These are phyloP conservation scores for Perizoma flavofasciatum DNA, from an alignment of 2,888 invertebrate species.

Conservation along the genomic window DNA sequence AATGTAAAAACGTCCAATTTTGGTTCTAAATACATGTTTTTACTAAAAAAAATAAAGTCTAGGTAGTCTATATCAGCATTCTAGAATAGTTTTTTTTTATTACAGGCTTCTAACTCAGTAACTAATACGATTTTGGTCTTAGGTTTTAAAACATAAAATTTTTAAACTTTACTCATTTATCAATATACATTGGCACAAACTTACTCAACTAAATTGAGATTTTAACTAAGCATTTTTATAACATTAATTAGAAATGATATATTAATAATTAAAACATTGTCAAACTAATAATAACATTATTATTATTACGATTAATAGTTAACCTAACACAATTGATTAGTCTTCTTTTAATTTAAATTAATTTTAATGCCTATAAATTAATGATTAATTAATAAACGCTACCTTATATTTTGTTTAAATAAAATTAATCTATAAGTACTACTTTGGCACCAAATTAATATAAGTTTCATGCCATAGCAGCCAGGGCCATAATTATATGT, in stretches of 20 bases:
- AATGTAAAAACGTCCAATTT: no score
- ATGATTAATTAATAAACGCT: constrained; percentile 8
- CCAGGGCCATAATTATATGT: no score
- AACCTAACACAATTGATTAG: constrained; percentile 14
- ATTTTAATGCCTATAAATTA: constrained; percentile 18
- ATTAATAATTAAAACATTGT: constrained; percentile 17
- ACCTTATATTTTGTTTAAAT: constrained; percentile 3
- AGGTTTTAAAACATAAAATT: constrained; percentile 36
- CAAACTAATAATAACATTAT: constrained; percentile 15
- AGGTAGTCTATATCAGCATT: neutral
- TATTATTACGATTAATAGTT: constrained; percentile 18
- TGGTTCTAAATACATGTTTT: no score
- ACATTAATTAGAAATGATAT: constrained; percentile 29
- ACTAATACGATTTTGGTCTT: constrained; percentile 21
- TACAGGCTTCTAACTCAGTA: constrained; percentile 14
- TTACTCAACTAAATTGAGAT: constrained; percentile 37
- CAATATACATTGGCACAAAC: constrained; percentile 31
- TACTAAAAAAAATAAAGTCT: no score
- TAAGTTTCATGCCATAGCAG: neutral
- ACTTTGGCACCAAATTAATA: constrained; percentile 8
- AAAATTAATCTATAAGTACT: constrained; percentile 2
- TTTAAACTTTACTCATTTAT: constrained; percentile 29
- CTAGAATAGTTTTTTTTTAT: constrained; percentile 13
- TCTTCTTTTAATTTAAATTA: constrained; percentile 12
- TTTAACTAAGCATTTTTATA: constrained; percentile 36